Percentiles rank a stretch among this genome's conserved stretches.
Evolutionary conservation across 2,888 invertebrate genomes (phyloP).

Genomic region (Rhamphomyia laevipes): DNA sequence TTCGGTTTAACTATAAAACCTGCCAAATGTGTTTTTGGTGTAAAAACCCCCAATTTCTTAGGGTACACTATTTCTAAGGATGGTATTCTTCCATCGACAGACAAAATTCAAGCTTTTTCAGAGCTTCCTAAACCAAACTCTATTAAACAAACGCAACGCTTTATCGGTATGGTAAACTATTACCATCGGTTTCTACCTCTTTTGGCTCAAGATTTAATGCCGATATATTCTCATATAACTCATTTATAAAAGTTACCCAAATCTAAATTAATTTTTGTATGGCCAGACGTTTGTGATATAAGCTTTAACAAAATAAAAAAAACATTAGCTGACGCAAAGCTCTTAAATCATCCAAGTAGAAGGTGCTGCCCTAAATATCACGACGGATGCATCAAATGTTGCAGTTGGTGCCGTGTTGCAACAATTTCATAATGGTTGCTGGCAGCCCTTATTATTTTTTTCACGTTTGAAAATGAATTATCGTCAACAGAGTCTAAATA

Average conservation of each 20-base stretch:
- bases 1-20: slow-evolving; percentile 16
- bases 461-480: too few species aligned
- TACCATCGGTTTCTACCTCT: slow-evolving; percentile 4
- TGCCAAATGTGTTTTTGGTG: slow-evolving; percentile 4
- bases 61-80: neutral
- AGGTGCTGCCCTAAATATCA: neutral
- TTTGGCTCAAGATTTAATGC: neutral
- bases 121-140: neutral
- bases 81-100: slow-evolving; percentile 2
- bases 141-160: neutral
- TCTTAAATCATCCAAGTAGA: neutral
- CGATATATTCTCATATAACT: neutral
- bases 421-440: slow-evolving; percentile 17
- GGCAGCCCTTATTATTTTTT: slow-evolving; percentile 29
- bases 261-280: neutral
- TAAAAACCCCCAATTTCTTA: neutral
- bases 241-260: neutral
- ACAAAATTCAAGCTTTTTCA: slow-evolving; percentile 3
- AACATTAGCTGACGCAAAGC: neutral
- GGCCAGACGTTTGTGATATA: neutral
- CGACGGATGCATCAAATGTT: slow-evolving; percentile 23
- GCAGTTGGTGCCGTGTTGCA: slow-evolving; percentile 30
- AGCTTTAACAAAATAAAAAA: neutral
- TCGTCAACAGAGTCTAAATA: too few species aligned
- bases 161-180: slow-evolving; percentile 12